These are phyloP conservation scores for Ctenomys sociabilis DNA, from an alignment of 2,113 vertebrate species.

Conservation along the genomic window DNA sequence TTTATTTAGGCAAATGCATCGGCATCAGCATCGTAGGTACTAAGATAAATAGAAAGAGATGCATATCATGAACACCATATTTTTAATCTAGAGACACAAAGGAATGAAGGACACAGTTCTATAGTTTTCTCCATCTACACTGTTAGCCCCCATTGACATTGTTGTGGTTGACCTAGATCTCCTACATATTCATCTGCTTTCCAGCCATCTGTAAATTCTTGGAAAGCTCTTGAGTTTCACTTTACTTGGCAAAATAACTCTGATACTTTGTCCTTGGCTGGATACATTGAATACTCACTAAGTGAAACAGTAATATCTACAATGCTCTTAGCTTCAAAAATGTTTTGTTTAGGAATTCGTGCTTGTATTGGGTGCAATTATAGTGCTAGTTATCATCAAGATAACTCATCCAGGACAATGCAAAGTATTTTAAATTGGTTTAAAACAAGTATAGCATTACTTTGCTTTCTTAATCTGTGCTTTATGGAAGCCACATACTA, in stretches of 20 bases:
- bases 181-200: background rate
- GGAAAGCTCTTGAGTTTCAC: background rate
- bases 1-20: background rate
- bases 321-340: background rate
- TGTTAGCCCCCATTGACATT: background rate
- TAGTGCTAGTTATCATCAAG: background rate
- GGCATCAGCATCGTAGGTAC: background rate
- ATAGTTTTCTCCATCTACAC: background rate
- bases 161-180: background rate
- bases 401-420: slow-evolving; percentile 60
- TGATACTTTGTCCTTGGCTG: background rate
- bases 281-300: background rate
- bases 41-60: background rate
- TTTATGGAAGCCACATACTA: slow-evolving; percentile 32
- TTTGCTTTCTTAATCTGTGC: slow-evolving; percentile 61
- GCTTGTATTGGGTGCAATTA: background rate
- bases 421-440: slow-evolving; percentile 82
- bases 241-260: background rate
- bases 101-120: background rate
- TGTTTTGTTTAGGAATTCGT: background rate
- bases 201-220: background rate
- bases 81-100: slow-evolving; percentile 10
- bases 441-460: slow-evolving; percentile 68
- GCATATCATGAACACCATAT: background rate
- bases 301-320: background rate